Evolutionary conservation across 2,888 invertebrate species (phyloP), one percentile per base, ranked within the genome.

Genomic region (Thereva nobilitata): DNA sequence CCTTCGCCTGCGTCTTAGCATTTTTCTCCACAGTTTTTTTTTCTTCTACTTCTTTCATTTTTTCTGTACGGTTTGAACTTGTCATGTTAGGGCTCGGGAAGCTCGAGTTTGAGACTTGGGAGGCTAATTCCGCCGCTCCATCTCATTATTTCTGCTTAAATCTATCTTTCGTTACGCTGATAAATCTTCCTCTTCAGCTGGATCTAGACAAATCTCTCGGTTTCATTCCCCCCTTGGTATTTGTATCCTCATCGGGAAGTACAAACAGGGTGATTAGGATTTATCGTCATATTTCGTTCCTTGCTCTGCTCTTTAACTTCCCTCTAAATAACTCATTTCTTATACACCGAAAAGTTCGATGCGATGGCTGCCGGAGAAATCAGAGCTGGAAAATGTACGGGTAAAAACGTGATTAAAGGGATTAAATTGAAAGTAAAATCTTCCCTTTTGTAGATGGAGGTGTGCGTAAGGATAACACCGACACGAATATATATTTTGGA

Each of bases 101-200:
- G 56, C 37, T 64, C 37, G 61, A 45, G 57, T 65, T 55, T 66
- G 59, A 59, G 66, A 42, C 23, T 23, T 23, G 23, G 23, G 23
- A 23, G 23, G 64, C 67, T 69, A 69, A 69, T 69, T 67, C 69
- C 45, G 34, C 50, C 45, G 61, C 56, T 67, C 67, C 61, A 67
- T 69, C 69, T 69, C 69, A 69, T 69, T 69, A 69, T 69, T 69
- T 69, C 69, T 67, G 64, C 69, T 69, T 69, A 69, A 69, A 69
- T 67, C 69, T 69, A 63, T 68, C 68, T 68, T 66, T 68, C 68
- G 66, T 68, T 67, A 65, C 56, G 64, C 68, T 69, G 69, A 69
- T 69, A 69, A 69, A 67, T 69, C 67, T 23, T 64, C 57, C 67
- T 61, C 53, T 67, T 64, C 59, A 53, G 59, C 64, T 67, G 69